Conservation (phyloP, 2,888 invertebrate genomes). For the Chloroclysta siterata region DNA sequence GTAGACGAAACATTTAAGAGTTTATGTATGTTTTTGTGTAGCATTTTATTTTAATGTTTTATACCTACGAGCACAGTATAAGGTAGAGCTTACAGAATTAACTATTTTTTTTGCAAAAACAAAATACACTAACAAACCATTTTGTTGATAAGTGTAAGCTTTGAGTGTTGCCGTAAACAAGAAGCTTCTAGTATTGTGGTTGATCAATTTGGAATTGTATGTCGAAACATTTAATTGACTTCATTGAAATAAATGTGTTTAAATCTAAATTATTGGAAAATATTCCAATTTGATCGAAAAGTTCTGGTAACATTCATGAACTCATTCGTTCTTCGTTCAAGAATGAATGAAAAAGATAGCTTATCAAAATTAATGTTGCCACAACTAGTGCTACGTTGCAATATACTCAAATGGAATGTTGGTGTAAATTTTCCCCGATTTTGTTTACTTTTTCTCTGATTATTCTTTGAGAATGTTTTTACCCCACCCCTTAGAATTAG, state of each 20-base stretch:
- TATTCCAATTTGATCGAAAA: conserved; percentile 79
- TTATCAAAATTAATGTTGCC: conserved; percentile 68
- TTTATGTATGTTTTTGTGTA: background rate
- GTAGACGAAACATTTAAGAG: background rate
- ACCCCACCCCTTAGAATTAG: conserved; percentile 74
- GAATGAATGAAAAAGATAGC: conserved; percentile 33
- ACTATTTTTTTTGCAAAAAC: conserved; percentile 52
- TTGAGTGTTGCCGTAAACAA: conserved; percentile 71
- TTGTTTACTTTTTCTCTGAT: conserved; percentile 51
- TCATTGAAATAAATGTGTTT: conserved; percentile 50
- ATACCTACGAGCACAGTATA: background rate
- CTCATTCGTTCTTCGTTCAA: conserved; percentile 20
- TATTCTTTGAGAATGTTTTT: conserved; percentile 86
- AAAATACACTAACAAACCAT: conserved; percentile 83
- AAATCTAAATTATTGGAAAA: conserved; percentile 35
- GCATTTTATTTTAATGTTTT: background rate
- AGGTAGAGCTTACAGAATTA: conserved; percentile 44
- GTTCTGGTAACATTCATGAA: conserved; percentile 72
- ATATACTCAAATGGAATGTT: conserved; percentile 87
- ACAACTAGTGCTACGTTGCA: conserved; percentile 69
- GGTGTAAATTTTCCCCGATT: conserved; percentile 83
- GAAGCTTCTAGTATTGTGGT: conserved; percentile 68
- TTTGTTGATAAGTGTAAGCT: conserved; percentile 62
- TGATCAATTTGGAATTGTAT: conserved; percentile 83
- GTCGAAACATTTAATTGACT: conserved; percentile 75